These are phyloP conservation scores for Microcebus murinus DNA, from an alignment of 2,113 vertebrate genomes.

Conservation along the genomic window DNA sequence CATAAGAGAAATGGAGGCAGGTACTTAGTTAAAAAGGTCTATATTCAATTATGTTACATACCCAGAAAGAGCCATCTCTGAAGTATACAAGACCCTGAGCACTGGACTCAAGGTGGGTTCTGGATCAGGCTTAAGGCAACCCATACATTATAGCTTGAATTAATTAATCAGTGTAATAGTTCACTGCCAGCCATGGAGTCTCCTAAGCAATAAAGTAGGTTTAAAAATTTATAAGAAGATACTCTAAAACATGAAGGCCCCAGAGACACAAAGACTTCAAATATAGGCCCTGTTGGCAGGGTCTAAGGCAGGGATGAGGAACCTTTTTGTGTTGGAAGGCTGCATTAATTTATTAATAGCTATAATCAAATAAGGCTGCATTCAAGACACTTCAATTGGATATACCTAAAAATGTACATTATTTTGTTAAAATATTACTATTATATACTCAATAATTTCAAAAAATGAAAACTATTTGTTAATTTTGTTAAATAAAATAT, in stretches of 20 bases:
- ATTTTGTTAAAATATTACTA: too few relatives aligned
- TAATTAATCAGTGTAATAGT: background rate
- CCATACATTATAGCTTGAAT: background rate
- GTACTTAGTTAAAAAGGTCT: background rate
- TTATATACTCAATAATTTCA: too few relatives aligned
- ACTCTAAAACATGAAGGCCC: background rate
- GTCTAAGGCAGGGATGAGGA: background rate
- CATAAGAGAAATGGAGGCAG: background rate
- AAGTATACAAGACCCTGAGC: accelerated
- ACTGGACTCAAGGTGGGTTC: background rate
- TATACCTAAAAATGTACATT: too few relatives aligned
- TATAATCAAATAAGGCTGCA: too few relatives aligned
- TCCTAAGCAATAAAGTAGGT: accelerated
- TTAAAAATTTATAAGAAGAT: background rate
- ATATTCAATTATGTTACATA: background rate
- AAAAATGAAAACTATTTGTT: too few relatives aligned
- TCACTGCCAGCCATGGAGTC: background rate
- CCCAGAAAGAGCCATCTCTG: background rate
- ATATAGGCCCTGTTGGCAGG: background rate
- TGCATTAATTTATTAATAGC: too few relatives aligned
- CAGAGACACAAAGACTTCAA: background rate
- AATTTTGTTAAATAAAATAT: background rate
- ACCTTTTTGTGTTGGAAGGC: too few relatives aligned
- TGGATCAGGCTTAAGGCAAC: background rate
- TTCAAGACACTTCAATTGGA: too few relatives aligned